Conservation (phyloP, 2,888 invertebrate genomes). For the Gymnocheta viridis region DNA sequence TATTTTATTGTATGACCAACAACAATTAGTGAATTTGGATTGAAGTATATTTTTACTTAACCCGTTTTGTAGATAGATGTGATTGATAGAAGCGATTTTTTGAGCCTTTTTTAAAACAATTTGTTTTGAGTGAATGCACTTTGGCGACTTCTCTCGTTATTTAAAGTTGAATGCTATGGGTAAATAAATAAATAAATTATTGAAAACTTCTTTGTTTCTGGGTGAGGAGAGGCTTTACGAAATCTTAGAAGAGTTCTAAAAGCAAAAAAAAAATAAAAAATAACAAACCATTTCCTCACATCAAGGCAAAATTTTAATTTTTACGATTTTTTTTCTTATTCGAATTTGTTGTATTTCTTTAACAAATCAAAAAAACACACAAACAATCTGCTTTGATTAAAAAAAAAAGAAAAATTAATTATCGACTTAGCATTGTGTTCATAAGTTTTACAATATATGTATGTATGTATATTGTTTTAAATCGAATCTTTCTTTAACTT, state of each 20-base stretch:
- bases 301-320: conserved; percentile 77
- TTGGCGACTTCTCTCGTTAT: conserved; percentile 13
- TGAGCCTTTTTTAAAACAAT: neutral
- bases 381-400: neutral
- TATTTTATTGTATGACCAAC: too few species aligned
- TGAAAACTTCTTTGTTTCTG: conserved; percentile 63
- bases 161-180: neutral
- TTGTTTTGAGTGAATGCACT: neutral
- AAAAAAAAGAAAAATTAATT: neutral
- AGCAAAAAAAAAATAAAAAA: neutral
- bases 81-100: neutral
- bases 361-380: neutral
- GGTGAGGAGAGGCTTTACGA: conserved; percentile 45
- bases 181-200: neutral
- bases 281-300: conserved; percentile 75
- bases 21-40: too few species aligned
- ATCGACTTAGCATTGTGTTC: too few species aligned
- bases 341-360: neutral
- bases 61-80: too few species aligned
- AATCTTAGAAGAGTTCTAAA: conserved; percentile 36
- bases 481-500: conserved; percentile 5
- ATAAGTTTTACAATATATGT: too few species aligned
- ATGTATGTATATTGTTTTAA: neutral
- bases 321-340: neutral
- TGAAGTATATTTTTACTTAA: too few species aligned